Conservation (phyloP, 2,888 invertebrate species). For the Sinodicranocentrus sp. region DNA sequence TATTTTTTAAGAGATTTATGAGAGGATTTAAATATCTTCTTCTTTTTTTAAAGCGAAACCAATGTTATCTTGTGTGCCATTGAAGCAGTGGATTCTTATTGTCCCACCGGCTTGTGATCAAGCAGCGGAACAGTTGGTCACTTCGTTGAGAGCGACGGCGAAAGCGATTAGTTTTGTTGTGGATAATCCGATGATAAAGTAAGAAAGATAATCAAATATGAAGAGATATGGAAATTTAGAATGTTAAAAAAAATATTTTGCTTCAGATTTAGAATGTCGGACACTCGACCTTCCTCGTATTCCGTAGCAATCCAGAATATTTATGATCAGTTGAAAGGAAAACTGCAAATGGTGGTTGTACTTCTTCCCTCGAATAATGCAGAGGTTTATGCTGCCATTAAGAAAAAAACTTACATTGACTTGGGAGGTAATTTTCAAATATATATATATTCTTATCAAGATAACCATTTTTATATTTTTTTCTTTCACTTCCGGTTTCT, state of each 20-base stretch:
- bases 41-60: constrained; percentile 12
- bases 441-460: no score
- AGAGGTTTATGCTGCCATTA: constrained; percentile 9
- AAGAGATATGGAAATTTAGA: no score
- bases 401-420: constrained; percentile 10
- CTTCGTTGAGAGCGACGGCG: not conserved
- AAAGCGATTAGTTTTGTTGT: constrained; percentile 12
- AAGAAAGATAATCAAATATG: no score
- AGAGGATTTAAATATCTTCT: not conserved
- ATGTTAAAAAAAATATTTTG: not conserved
- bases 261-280: not conserved
- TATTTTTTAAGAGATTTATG: not conserved
- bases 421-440: constrained; percentile 29
- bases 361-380: constrained; percentile 25
- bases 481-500: not conserved
- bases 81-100: constrained; percentile 11
- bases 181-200: constrained; percentile 26
- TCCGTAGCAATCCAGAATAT: not conserved
- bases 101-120: not conserved
- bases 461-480: no score
- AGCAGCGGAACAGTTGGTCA: not conserved
- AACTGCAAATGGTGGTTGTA: constrained; percentile 26
- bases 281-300: not conserved
- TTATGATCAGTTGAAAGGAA: not conserved
- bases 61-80: not conserved